These are phyloP conservation scores for Geophilus truncorum DNA, from an alignment of 2,888 invertebrate species.

Conservation along the genomic window DNA sequence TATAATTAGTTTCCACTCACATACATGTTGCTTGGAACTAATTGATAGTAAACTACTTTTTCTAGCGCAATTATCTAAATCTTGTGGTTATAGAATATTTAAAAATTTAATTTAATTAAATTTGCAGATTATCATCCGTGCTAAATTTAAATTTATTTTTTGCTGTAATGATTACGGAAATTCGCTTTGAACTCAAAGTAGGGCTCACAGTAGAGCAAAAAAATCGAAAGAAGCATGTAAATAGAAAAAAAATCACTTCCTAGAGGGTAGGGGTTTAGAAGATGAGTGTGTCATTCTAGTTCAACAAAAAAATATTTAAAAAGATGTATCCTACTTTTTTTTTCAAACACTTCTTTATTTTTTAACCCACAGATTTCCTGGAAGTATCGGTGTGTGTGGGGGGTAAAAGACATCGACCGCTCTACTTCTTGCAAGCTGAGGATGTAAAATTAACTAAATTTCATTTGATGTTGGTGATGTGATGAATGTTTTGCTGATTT, in stretches of 20 bases:
- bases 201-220: too few species aligned
- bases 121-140: too few species aligned
- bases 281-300: neutral
- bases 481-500: conserved; percentile 21
- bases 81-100: neutral
- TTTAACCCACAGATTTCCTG: conserved; percentile 8
- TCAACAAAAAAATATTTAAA: neutral
- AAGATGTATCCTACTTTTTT: neutral
- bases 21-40: neutral
- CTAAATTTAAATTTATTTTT: too few species aligned
- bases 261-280: neutral
- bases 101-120: neutral
- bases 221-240: too few species aligned
- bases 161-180: too few species aligned
- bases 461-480: conserved; percentile 8
- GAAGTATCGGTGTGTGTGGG: neutral
- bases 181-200: too few species aligned
- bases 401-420: conserved; percentile 7
- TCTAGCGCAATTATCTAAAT: too few species aligned
- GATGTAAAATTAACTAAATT: conserved; percentile 21
- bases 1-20: neutral
- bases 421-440: neutral
- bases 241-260: neutral
- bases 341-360: neutral
- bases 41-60: neutral